phyloP scores from a whole-genome alignment of 2,797 vertebrate genomes.

The Crax fasciolata region DNA sequence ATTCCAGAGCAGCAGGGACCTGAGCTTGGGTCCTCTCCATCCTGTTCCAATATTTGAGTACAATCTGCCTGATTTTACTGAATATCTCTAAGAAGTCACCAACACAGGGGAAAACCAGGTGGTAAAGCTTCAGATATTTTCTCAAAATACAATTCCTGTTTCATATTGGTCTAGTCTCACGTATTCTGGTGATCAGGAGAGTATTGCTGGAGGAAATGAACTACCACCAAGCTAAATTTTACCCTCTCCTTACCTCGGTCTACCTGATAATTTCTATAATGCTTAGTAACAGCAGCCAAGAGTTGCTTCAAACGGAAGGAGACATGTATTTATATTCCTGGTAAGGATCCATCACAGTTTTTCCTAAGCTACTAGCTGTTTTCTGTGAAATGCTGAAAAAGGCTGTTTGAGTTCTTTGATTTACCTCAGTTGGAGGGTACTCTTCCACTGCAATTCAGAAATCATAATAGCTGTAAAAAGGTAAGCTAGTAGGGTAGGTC shows the following conservation, averaged over 20 bases:
- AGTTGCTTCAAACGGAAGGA: neutral
- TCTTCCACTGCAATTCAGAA: neutral
- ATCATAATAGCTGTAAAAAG: neutral
- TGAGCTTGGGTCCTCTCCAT: neutral
- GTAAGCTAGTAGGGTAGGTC: neutral
- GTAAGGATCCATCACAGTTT: neutral
- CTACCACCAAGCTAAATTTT: neutral
- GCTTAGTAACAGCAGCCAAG: neutral
- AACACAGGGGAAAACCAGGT: neutral
- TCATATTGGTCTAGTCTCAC: neutral
- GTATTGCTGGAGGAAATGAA: neutral
- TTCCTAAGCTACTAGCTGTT: neutral
- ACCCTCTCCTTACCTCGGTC: neutral
- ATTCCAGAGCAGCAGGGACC: slow-evolving; percentile 33
- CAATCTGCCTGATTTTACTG: neutral
- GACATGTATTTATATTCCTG: neutral
- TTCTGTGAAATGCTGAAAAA: neutral
- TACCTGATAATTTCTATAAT: neutral
- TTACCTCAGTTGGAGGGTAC: neutral
- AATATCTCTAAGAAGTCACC: neutral
- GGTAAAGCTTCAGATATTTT: neutral
- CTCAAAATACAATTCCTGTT: neutral
- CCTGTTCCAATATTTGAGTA: neutral
- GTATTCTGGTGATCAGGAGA: neutral
- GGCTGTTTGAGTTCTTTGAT: neutral